phyloP scores from a whole-genome alignment of 2,113 vertebrate genomes.

The Mellivora capensis region DNA sequence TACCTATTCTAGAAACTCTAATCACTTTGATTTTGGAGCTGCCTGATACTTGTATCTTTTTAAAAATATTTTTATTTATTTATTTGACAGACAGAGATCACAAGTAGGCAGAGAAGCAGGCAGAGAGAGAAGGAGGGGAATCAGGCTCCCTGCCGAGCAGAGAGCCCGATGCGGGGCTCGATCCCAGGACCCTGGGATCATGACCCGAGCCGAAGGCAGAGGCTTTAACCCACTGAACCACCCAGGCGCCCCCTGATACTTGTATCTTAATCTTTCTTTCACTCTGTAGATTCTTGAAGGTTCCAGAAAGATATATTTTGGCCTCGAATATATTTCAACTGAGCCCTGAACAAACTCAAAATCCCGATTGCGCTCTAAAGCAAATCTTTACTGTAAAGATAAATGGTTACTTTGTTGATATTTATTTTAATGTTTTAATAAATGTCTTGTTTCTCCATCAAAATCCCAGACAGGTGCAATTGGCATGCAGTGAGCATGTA shows the following conservation, averaged over 20 bases:
- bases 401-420: background rate
- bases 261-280: background rate
- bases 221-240: too few species aligned
- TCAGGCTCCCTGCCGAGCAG: too few species aligned
- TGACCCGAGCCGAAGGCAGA: too few species aligned
- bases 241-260: too few species aligned
- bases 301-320: background rate
- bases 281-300: background rate
- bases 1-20: background rate
- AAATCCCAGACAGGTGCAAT: background rate
- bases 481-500: fast-evolving
- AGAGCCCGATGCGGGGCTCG: too few species aligned
- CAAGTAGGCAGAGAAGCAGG: too few species aligned
- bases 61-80: too few species aligned
- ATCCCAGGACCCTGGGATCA: too few species aligned
- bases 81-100: too few species aligned
- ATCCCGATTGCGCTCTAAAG: background rate
- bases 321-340: background rate
- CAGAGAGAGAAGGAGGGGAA: too few species aligned
- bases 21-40: background rate
- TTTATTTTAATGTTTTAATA: background rate
- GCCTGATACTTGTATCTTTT: background rate
- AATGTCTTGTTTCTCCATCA: background rate
- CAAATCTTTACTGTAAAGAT: background rate
- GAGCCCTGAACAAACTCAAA: background rate